phyloP scores from a whole-genome alignment of 2,797 vertebrate genomes.

The Chlorospingus flavigularis region DNA sequence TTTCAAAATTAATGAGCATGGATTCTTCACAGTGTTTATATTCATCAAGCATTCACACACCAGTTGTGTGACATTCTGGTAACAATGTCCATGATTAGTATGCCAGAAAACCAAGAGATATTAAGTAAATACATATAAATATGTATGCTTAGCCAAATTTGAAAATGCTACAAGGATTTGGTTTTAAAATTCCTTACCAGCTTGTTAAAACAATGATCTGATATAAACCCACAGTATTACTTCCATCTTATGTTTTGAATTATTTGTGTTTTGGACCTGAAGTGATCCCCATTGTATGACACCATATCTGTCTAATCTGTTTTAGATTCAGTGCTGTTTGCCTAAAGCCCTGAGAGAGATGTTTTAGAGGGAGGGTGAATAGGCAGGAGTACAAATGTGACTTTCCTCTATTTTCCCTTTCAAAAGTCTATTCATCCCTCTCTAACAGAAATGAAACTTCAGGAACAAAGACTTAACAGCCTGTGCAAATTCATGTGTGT shows the following conservation, averaged over 20 bases:
- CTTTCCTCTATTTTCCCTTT: not conserved
- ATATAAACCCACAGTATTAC: not conserved
- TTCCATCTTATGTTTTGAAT: not conserved
- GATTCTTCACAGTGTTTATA: not conserved
- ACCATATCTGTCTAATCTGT: not conserved
- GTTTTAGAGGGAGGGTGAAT: not conserved
- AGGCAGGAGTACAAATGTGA: not conserved
- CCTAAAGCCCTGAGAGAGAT: not conserved
- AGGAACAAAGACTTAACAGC: not conserved
- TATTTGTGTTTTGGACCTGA: not conserved
- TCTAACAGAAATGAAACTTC: conserved; percentile 2
- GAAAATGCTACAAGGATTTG: not conserved
- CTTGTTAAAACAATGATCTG: not conserved
- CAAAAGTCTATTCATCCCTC: not conserved
- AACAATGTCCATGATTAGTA: not conserved
- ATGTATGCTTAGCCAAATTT: not conserved
- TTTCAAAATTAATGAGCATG: conserved; percentile 24
- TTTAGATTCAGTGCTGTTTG: conserved; percentile 4
- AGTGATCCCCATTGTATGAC: not conserved
- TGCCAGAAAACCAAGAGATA: not conserved
- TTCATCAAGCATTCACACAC: not conserved
- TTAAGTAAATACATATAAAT: not conserved
- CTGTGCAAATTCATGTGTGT: not conserved
- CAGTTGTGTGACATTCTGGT: not conserved
- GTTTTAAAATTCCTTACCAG: not conserved